Conservation (phyloP, 2,113 vertebrate species). For the Carassius carassius region DNA sequence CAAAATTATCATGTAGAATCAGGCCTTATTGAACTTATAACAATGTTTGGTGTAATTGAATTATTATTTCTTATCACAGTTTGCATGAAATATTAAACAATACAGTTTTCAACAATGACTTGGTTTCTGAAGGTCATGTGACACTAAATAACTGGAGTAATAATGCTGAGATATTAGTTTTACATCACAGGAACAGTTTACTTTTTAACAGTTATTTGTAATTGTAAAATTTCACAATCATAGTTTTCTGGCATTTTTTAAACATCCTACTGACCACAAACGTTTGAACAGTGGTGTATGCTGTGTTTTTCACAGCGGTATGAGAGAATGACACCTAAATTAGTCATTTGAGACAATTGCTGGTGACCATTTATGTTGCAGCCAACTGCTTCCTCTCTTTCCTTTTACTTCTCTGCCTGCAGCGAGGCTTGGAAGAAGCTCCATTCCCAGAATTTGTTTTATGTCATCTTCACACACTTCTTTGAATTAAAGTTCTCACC, state of each 20-base stretch:
- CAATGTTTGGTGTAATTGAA: no score
- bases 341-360: conserved; percentile 36
- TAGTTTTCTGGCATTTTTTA: background rate
- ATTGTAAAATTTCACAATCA: background rate
- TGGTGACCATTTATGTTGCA: conserved; percentile 8
- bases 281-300: background rate
- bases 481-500: conserved; percentile 47
- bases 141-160: no score
- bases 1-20: no score
- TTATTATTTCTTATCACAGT: no score
- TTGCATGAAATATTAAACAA: no score
- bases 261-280: background rate
- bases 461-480: conserved; percentile 47
- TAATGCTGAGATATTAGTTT: no score
- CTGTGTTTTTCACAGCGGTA: conserved; percentile 19
- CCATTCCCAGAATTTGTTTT: conserved; percentile 55
- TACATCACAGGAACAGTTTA: no score
- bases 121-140: no score
- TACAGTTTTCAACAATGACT: no score
- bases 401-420: conserved; percentile 44
- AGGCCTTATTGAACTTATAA: no score
- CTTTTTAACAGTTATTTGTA: background rate
- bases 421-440: conserved; percentile 46
- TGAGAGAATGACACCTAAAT: conserved; percentile 30
- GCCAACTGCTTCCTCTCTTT: conserved; percentile 35